These are phyloP conservation scores for Temnothorax unifasciatus DNA, from an alignment of 2,888 invertebrate species.

Conservation along the genomic window DNA sequence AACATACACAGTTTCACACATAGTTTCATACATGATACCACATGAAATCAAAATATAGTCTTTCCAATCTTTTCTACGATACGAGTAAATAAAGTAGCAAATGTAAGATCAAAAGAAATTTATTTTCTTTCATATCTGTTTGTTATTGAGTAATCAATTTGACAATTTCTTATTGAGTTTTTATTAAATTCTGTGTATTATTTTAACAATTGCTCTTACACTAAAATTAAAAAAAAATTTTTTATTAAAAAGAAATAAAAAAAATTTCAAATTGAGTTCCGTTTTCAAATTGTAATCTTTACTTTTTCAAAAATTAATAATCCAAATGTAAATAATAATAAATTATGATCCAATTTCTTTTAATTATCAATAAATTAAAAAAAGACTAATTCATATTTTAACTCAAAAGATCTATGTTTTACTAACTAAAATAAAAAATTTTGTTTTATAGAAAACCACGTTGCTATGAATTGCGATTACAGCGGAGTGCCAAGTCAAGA, in stretches of 20 bases:
- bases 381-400: not conserved
- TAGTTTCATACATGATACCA: not conserved
- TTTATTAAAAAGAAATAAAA: not conserved
- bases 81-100: not conserved
- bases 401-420: not conserved
- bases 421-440: not conserved
- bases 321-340: not conserved
- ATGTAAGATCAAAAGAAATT: not conserved
- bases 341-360: not conserved
- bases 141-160: not conserved
- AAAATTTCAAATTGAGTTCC: not conserved
- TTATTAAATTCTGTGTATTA: not conserved
- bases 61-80: not conserved
- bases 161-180: not conserved
- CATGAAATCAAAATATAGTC: not conserved
- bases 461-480: slow-evolving; percentile 90
- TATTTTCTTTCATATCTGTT: not conserved
- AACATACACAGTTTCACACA: not conserved
- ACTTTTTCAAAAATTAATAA: not conserved
- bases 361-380: not conserved
- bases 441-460: slow-evolving; percentile 87
- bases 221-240: not conserved
- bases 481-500: slow-evolving; percentile 88
- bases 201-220: not conserved
- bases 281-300: slow-evolving; percentile 8